Evolutionary conservation across 2,797 vertebrate genomes (phyloP).

Genomic region (Tragopan temminckii): DNA sequence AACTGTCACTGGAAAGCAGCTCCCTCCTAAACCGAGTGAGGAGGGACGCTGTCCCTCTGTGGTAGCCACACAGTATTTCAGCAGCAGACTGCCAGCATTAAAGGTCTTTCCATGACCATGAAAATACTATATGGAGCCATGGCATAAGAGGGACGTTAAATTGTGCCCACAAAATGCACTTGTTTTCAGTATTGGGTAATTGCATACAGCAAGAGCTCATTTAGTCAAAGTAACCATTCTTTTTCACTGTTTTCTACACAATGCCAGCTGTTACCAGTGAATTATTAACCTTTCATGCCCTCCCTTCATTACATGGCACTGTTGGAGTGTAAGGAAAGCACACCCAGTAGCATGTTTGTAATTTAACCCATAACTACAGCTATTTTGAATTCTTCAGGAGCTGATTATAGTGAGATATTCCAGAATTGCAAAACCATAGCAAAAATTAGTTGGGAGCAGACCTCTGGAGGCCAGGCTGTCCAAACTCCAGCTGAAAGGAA

Average conservation of each 20-base stretch:
- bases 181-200: neutral
- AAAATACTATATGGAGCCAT: fast-evolving
- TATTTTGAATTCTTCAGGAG: neutral
- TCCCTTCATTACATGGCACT: neutral
- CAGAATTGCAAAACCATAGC: neutral
- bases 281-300: neutral
- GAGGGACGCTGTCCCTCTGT: neutral
- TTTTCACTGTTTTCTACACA: neutral
- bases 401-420: neutral
- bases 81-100: neutral
- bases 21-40: neutral
- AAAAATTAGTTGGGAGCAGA: neutral
- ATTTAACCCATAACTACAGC: neutral
- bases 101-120: neutral
- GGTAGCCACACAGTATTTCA: neutral
- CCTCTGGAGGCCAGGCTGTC: neutral
- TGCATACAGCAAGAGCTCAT: neutral
- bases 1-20: neutral
- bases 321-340: neutral
- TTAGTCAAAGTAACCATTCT: neutral
- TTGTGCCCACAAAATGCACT: neutral
- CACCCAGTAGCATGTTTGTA: neutral
- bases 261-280: conserved; percentile 5
- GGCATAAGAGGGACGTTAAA: neutral
- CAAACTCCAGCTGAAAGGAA: neutral